A percentile compares a stretch with the other conserved stretches of the same genome.
phyloP scores from a whole-genome alignment of 2,797 vertebrate genomes.

The Schizothorax lantsangensis region DNA sequence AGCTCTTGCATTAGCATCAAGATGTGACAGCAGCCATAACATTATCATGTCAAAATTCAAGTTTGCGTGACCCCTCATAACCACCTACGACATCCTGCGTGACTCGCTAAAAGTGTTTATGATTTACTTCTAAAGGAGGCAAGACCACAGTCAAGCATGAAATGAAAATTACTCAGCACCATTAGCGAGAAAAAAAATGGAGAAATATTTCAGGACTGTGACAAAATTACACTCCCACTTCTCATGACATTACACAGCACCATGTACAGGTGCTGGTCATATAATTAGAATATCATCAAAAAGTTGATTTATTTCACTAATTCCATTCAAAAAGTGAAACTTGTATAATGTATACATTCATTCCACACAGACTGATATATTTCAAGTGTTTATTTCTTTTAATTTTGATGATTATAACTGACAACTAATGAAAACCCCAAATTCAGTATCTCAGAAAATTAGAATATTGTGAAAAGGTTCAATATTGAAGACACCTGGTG shows the following conservation, averaged over 20 bases:
- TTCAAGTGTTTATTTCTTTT: no score
- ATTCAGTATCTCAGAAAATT: no score
- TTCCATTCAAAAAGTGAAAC: no score
- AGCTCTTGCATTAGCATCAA: constrained; percentile 10
- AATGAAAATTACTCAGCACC: constrained; percentile 15
- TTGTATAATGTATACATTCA: no score
- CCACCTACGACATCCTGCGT: neutral
- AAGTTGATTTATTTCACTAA: no score
- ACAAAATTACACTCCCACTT: constrained; percentile 59
- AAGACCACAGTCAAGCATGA: constrained; percentile 30
- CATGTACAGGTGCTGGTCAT: no score
- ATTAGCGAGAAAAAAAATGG: constrained; percentile 46
- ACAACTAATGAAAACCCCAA: no score
- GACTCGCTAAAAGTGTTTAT: constrained; percentile 14
- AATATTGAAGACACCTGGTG: no score
- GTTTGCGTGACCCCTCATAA: constrained; percentile 5
- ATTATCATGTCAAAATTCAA: constrained; percentile 38
- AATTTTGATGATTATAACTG: no score
- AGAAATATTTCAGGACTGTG: constrained; percentile 31
- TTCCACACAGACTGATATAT: no score
- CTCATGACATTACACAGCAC: constrained; percentile 39
- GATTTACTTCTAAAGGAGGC: constrained; percentile 20
- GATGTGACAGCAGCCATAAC: constrained; percentile 16
- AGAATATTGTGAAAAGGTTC: no score
- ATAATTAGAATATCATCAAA: no score